Evolutionary conservation across 2,888 invertebrate species (phyloP).

Genomic region (Seladonia tumulorum): DNA sequence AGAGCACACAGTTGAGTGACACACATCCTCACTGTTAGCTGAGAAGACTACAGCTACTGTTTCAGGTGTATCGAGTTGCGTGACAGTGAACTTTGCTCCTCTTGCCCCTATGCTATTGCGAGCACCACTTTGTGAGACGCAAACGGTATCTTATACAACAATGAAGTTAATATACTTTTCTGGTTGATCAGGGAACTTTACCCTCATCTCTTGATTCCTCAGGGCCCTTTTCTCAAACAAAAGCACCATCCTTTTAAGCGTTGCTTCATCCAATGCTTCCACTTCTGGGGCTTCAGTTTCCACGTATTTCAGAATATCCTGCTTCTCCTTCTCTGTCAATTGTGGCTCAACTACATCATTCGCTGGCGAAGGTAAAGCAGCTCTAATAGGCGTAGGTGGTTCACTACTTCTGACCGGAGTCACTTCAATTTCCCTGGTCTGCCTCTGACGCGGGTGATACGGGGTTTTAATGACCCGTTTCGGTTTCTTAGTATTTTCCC

Average conservation of each 20-base stretch:
- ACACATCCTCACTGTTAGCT: no score
- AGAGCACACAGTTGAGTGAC: no score
- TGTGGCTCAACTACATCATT: constrained; percentile 87
- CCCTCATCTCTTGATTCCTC: constrained; percentile 98
- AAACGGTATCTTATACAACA: not conserved
- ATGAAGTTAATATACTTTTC: constrained; percentile 88
- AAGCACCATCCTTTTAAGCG: constrained; percentile 94
- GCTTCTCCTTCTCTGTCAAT: constrained; percentile 90
- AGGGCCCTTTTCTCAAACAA: constrained; percentile 97
- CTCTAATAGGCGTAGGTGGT: constrained; percentile 77
- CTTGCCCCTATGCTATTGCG: no score
- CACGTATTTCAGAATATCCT: constrained; percentile 92
- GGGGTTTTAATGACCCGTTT: constrained; percentile 85
- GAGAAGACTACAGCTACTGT: no score
- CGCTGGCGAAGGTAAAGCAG: constrained; percentile 85
- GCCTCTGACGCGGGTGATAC: constrained; percentile 83
- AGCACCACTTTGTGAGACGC: no score
- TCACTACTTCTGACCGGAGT: constrained; percentile 71
- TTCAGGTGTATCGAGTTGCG: no score
- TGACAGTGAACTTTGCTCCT: no score
- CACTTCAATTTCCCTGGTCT: constrained; percentile 76
- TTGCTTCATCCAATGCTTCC: constrained; percentile 94
- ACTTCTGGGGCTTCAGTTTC: constrained; percentile 93
- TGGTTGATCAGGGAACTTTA: constrained; percentile 98
- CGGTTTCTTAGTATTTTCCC: constrained; percentile 87